A percentile compares a stretch with the other conserved stretches of the same genome.
Conservation (phyloP, 1,140 invertebrate genomes). For the Agraylea sexmaculata region DNA sequence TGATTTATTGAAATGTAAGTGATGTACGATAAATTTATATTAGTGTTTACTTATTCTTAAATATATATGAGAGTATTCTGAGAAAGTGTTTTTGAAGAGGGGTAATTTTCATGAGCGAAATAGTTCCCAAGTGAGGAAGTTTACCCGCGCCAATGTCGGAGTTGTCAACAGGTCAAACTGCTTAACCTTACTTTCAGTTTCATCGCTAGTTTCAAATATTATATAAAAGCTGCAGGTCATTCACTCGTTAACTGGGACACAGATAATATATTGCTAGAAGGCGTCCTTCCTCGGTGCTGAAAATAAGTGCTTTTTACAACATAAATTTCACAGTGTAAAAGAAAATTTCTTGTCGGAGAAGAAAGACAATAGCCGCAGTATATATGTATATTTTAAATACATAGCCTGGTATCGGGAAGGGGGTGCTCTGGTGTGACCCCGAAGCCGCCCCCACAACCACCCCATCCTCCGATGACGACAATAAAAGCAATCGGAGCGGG, state of each 20-base stretch:
- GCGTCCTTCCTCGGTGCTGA: too few relatives aligned
- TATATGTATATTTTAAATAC: constrained; percentile 2
- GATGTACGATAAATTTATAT: too few relatives aligned
- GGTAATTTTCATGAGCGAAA: too few relatives aligned
- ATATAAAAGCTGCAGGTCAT: constrained; percentile 3
- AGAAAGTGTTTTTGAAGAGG: too few relatives aligned
- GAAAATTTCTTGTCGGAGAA: constrained; percentile 20
- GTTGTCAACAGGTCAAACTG: neutral
- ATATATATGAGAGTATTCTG: too few relatives aligned
- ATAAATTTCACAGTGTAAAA: constrained; percentile 20
- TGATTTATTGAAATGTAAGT: too few relatives aligned
- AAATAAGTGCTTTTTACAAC: constrained; percentile 21
- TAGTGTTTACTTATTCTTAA: too few relatives aligned
- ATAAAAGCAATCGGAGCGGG: constrained; percentile 22
- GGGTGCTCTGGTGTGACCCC: constrained; percentile 1
- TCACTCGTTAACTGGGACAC: constrained; percentile 11
- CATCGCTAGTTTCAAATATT: neutral
- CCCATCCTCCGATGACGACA: constrained; percentile 12
- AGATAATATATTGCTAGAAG: too few relatives aligned
- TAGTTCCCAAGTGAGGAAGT: neutral
- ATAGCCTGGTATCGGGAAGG: constrained; percentile 1
- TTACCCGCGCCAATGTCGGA: neutral
- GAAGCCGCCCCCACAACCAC: constrained; percentile 1
- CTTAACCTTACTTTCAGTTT: neutral
- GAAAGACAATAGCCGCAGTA: constrained; percentile 13